Conservation (phyloP, 1,140 invertebrate species). For the Calycopis cecrops region DNA sequence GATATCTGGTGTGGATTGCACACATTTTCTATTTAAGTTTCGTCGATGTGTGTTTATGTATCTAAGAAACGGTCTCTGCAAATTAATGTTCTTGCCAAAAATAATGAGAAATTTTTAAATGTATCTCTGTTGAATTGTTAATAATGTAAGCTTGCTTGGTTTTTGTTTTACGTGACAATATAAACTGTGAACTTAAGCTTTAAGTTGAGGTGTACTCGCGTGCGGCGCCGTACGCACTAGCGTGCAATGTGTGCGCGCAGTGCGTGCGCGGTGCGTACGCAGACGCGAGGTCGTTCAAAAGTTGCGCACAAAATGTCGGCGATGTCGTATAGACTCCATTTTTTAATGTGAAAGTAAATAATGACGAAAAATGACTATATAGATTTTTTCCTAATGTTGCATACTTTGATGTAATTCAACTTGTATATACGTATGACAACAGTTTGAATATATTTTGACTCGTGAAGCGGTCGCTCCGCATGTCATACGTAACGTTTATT, state of each 20-base stretch:
- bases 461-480: conserved; percentile 36
- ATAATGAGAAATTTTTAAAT: conserved; percentile 11
- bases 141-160: conserved; percentile 15
- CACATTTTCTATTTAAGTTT: conserved; percentile 32
- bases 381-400: conserved; percentile 60
- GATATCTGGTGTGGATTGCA: conserved; percentile 45
- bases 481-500: conserved; percentile 62
- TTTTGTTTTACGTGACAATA: conserved; percentile 7
- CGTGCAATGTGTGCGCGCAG: conserved; percentile 15
- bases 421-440: conserved; percentile 71
- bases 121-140: conserved; percentile 13
- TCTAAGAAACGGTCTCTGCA: conserved; percentile 27
- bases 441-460: conserved; percentile 51
- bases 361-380: conserved; percentile 52
- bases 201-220: conserved; percentile 15
- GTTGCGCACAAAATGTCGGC: conserved; percentile 60
- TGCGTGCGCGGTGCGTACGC: too few relatives aligned
- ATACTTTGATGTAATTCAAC: conserved; percentile 62
- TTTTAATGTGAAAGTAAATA: conserved; percentile 43
- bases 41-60: conserved; percentile 24
- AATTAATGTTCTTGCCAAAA: conserved; percentile 17
- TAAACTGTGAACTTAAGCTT: conserved; percentile 15
- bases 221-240: neutral
- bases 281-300: conserved; percentile 26
- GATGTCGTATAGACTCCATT: conserved; percentile 58